Evolutionary conservation across 2,113 vertebrate species (phyloP), one percentile per base, ranked within the genome.

Genomic region (Syrrhaptes paradoxus): DNA sequence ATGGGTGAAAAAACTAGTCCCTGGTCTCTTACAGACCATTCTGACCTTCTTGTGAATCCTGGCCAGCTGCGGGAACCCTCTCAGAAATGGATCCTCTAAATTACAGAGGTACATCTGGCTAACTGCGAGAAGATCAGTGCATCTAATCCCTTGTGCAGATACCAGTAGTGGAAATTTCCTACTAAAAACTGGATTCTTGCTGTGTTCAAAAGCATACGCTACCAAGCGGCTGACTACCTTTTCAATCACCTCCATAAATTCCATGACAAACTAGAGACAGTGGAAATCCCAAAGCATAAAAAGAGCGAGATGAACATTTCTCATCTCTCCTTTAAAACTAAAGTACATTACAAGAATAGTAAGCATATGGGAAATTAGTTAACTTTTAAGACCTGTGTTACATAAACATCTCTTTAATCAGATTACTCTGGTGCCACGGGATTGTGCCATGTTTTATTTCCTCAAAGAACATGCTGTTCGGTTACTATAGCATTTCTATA

Each of bases 401-500:
- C 95, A 84, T 89, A 95, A 95, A 94, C 87, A 90, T 75, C 65
- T 93, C 73, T 89, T 94, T 96, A 94, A 97, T 89, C 87, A 95
- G 90, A 96, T 91, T 94, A 91, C 90, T 88, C 78, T 93, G 92
- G 96, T 61, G 51, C 89, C 75, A 86, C 6, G 10, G 78, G 77
- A 96, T 88, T 96, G 75, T 90, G 73, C 85, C 48, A 70, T 81
- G 80, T 46, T 96, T 95, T 87, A 95, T 95, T 88, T 96, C 86
- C 94, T 97, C 88, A 90, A 96, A 97, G 97, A 96, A 98, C 97
- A 96, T 1, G 1, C 70, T 97, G 96, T 97, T 96, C 88, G 4
- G 96, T 97, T 98, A 98, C 97, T 97, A 95, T 95, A 97, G 91
- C 93, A 97, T 96, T 97, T 98, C 96, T 96, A 68, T 94, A 95